Percentiles rank a stretch among this genome's conserved stretches.
Evolutionary conservation across 2,797 vertebrate species (phyloP).

Genomic region (Salmo trutta): DNA sequence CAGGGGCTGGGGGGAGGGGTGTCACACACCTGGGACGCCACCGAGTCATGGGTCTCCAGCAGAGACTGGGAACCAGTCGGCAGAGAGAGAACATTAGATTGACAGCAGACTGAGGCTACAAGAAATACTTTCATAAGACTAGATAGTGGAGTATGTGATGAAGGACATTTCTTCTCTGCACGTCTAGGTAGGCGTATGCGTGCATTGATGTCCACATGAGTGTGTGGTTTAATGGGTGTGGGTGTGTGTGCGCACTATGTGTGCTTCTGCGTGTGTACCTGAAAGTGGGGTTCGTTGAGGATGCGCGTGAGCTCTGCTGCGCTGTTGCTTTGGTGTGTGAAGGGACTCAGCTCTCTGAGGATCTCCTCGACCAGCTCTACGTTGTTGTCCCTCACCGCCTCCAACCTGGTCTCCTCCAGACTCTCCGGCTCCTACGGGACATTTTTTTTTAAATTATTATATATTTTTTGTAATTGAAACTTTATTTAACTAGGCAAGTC

Average conservation of each 20-base stretch:
- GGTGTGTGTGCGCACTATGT: slow-evolving; percentile 4
- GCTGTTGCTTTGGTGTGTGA: slow-evolving; percentile 74
- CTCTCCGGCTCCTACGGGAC: slow-evolving; percentile 80
- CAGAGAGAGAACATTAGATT: background rate
- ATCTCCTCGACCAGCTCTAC: slow-evolving; percentile 93
- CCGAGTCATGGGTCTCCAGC: slow-evolving; percentile 91
- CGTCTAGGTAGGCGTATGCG: background rate
- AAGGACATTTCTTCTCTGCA: background rate
- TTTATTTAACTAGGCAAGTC: too few relatives aligned
- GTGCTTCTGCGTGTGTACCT: slow-evolving; percentile 70
- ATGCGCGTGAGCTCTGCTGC: slow-evolving; percentile 84
- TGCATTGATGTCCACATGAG: slow-evolving; percentile 1
- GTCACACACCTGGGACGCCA: slow-evolving; percentile 87
- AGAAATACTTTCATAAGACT: background rate
- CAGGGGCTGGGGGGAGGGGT: slow-evolving; percentile 80
- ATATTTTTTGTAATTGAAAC: accelerated
- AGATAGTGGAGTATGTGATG: background rate
- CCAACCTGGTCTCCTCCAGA: slow-evolving; percentile 82
- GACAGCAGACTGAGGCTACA: background rate
- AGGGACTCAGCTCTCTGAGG: slow-evolving; percentile 84
- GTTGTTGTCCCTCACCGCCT: slow-evolving; percentile 88
- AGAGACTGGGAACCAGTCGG: slow-evolving; percentile 76
- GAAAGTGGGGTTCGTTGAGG: slow-evolving; percentile 91
- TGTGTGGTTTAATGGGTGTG: slow-evolving; percentile 4
- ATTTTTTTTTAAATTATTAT: too few relatives aligned